phyloP scores from a whole-genome alignment of 2,113 vertebrate species.

The Probosciger aterrimus region DNA sequence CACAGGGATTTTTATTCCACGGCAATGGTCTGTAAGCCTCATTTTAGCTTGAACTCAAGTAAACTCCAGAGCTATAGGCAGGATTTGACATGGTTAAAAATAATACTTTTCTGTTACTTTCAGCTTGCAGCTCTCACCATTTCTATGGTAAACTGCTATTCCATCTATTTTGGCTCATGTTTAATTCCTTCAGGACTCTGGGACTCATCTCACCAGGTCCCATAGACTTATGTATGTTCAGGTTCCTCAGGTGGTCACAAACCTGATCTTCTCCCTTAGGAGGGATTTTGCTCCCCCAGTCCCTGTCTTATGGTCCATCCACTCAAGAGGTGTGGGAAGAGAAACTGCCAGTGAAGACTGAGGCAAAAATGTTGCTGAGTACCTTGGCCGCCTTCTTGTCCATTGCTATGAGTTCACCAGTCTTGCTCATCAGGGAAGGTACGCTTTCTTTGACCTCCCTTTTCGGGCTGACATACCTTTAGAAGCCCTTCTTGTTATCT shows the following conservation, averaged over 20 bases:
- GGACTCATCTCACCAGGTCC: neutral
- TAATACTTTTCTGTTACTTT: neutral
- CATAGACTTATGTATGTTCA: neutral
- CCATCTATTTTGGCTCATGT: neutral
- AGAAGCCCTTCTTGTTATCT: neutral
- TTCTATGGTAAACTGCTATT: neutral
- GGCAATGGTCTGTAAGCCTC: neutral
- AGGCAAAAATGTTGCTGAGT: neutral
- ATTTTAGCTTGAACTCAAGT: conserved; percentile 24
- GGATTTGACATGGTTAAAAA: conserved; percentile 1
- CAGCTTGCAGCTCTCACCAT: neutral
- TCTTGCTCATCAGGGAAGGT: rapidly evolving
- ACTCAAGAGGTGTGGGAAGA: neutral
- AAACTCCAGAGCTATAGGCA: conserved; percentile 21
- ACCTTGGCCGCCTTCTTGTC: neutral
- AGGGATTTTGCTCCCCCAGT: neutral
- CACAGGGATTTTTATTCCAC: neutral
- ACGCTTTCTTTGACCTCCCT: neutral
- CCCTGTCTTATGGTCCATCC: neutral
- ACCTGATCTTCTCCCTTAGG: neutral
- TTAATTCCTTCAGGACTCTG: neutral
- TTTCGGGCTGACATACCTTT: neutral
- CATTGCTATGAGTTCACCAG: neutral
- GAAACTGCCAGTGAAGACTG: neutral
- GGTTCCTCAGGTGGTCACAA: neutral